These are phyloP conservation scores for Apotomis turbidana DNA, from an alignment of 2,888 invertebrate species.

Conservation along the genomic window DNA sequence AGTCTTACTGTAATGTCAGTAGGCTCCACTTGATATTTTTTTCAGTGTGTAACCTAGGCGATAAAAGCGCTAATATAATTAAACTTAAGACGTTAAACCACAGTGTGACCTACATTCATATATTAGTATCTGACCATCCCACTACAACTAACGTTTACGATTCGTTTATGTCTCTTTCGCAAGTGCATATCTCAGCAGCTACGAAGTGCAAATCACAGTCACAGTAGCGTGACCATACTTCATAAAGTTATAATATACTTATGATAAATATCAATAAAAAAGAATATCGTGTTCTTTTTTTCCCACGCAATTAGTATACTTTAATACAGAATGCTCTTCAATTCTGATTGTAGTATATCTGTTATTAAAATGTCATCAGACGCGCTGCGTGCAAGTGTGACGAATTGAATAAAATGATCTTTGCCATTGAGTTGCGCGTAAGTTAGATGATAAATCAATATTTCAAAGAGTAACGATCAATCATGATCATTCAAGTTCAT, in stretches of 20 bases:
- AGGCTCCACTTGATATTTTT: no score
- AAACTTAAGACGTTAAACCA: no score
- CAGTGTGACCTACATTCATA: no score
- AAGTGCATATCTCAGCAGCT: background rate
- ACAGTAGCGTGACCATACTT: background rate
- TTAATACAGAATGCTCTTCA: background rate
- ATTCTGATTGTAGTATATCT: background rate
- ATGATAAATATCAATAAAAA: background rate
- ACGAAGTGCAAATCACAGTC: background rate
- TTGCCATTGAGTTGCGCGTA: background rate
- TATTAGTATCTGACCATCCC: background rate
- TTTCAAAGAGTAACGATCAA: slow-evolving; percentile 5
- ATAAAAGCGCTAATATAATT: no score
- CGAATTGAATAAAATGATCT: background rate
- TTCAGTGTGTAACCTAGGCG: no score
- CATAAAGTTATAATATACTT: background rate
- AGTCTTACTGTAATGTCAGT: no score
- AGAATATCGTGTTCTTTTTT: no score
- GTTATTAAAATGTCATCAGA: background rate
- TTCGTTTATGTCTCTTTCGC: background rate
- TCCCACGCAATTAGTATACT: background rate
- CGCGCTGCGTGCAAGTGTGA: background rate
- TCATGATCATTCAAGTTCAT: slow-evolving; percentile 25
- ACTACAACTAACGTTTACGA: background rate
- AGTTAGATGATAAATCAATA: slow-evolving; percentile 8